A percentile compares a stretch with the other conserved stretches of the same genome.
phyloP scores from a whole-genome alignment of 2,797 vertebrate species.

The Pangasius macronema region DNA sequence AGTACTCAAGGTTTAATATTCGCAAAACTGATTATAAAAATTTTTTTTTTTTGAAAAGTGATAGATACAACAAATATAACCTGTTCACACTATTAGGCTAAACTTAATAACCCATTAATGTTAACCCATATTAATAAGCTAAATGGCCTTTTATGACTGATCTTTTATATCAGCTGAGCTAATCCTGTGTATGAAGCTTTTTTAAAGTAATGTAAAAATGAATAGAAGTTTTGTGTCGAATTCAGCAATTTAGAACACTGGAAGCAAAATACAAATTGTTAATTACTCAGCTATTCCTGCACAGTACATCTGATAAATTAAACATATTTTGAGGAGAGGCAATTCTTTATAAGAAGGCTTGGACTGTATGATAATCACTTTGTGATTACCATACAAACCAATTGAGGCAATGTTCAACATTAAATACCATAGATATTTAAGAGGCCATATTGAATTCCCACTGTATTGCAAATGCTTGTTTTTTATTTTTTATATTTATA shows the following conservation, averaged over 20 bases:
- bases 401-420: no score
- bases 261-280: not conserved
- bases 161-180: not conserved
- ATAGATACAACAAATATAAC: not conserved
- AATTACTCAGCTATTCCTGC: not conserved
- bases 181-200: not conserved
- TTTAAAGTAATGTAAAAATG: not conserved
- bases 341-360: not conserved
- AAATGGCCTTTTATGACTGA: constrained; percentile 1
- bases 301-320: not conserved
- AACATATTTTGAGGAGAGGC: not conserved
- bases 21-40: not conserved
- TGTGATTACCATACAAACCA: no score
- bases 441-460: no score
- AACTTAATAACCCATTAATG: not conserved
- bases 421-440: no score
- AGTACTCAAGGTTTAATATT: not conserved
- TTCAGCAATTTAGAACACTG: not conserved
- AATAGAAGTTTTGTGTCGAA: not conserved
- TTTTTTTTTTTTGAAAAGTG: not conserved
- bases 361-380: not conserved
- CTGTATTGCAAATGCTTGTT: no score
- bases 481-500: no score
- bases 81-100: not conserved
- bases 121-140: not conserved